phyloP scores from a whole-genome alignment of 2,113 vertebrate species.

The Petrocephalus microphthalmus region DNA sequence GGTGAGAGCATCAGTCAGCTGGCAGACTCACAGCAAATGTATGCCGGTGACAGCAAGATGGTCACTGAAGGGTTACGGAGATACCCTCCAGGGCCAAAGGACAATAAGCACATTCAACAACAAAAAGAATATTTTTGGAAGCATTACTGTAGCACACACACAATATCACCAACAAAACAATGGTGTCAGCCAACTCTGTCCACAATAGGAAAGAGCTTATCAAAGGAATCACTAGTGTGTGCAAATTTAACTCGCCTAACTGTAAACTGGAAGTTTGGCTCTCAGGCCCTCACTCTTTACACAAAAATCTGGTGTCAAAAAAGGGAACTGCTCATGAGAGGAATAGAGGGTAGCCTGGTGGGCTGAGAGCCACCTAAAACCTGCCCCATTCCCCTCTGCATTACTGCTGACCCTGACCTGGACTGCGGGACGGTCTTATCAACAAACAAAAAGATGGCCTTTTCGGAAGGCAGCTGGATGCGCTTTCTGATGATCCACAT shows the following conservation, averaged over 20 bases:
- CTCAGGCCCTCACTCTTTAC: background rate
- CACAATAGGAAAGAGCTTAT: background rate
- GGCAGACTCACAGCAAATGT: background rate
- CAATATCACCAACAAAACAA: background rate
- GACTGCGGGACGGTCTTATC: slow-evolving; percentile 99
- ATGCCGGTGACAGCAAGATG: background rate
- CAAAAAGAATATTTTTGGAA: background rate
- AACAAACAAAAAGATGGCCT: slow-evolving; percentile 98
- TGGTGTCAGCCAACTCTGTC: background rate
- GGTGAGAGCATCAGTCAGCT: background rate
- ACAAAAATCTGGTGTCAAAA: background rate
- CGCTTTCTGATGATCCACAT: slow-evolving; percentile 99
- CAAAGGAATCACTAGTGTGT: background rate
- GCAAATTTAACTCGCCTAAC: background rate
- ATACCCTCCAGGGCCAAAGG: background rate
- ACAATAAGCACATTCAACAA: background rate
- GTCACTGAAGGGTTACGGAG: background rate
- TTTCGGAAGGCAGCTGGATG: slow-evolving; percentile 96
- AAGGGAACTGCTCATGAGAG: background rate
- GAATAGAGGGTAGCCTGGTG: background rate
- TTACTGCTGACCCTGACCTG: slow-evolving; percentile 66
- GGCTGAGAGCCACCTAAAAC: background rate
- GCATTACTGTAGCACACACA: background rate
- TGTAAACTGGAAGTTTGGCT: background rate
- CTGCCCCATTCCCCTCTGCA: background rate